phyloP scores from a whole-genome alignment of 2,797 vertebrate genomes.

The Fistularia commersonii region DNA sequence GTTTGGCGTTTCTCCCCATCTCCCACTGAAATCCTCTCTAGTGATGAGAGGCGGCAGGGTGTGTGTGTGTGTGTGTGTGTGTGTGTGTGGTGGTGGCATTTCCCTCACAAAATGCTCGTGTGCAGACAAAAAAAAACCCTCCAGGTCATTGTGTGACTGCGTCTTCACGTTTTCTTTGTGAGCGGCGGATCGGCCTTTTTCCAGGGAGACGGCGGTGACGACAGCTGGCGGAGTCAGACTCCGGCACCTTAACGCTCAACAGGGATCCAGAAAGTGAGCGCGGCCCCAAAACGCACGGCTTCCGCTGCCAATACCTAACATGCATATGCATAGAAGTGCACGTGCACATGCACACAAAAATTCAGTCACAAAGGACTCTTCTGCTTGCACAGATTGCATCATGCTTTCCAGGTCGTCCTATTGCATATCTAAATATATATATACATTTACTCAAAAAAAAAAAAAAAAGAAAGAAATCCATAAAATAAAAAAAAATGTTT shows the following conservation, averaged over 20 bases:
- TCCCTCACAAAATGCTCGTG: too few relatives aligned
- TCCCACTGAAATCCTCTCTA: conserved; percentile 36
- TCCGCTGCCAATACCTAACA: conserved; percentile 50
- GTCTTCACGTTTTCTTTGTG: conserved; percentile 13
- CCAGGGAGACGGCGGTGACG: conserved; percentile 37
- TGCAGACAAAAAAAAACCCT: too few relatives aligned
- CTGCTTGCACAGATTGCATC: conserved; percentile 55
- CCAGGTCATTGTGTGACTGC: too few relatives aligned
- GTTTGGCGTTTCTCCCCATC: conserved; percentile 47
- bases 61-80: conserved; percentile 13
- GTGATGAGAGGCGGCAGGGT: conserved; percentile 34
- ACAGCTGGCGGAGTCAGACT: conserved; percentile 60
- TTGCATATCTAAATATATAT: too few relatives aligned
- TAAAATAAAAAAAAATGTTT: too few relatives aligned
- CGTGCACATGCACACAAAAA: conserved; percentile 36
- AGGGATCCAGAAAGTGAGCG: neutral
- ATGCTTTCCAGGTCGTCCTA: conserved; percentile 57
- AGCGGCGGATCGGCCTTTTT: conserved; percentile 15
- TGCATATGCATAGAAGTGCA: conserved; percentile 60
- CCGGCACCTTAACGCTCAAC: conserved; percentile 33
- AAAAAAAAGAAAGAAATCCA: too few relatives aligned
- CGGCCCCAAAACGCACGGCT: neutral
- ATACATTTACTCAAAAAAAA: too few relatives aligned
- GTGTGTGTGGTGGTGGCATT: conserved; percentile 1
- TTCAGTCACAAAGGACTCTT: conserved; percentile 41